Evolutionary conservation across 1,140 invertebrate species (phyloP), one percentile per base, ranked within the genome.

Genomic region (Cotesia glomerata): DNA sequence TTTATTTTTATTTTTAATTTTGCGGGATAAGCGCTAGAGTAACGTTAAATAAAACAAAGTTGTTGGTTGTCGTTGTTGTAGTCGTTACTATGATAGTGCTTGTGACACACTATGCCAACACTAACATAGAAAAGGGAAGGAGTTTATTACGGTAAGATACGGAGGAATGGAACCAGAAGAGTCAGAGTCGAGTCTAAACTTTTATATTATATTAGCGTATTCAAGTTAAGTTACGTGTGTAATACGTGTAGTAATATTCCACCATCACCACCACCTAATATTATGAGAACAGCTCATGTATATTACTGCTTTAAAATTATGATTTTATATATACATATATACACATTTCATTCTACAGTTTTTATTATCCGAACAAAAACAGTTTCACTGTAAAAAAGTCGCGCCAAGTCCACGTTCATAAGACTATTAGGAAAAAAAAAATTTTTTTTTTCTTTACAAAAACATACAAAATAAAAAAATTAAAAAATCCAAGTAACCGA

Each of bases 111-210:
- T 26, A 26, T 39, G 26, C 26, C 39, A 26, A 26, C 26, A 26
- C 26, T 26, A 26, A 26, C 26, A 26, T 26, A 26, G 26, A 26
- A 3, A 26, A 26, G 26, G 26, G 26, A 26, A 26, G 26, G 68
- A 75, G 76, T 78, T 82, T 84, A 82, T 84, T 81, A 79, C 78
- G 52, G 36, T 51, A 65, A 79, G 79, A 82, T 82, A 82, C 74
- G 76, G 76, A 79, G 32, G 9, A 35, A 8, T 7, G 32, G 26
- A 18, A 18, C 16, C n/a, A 35, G 16, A 56, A 13, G 14, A 26
- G 26, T 26, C 26, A 26, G 61, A 45, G 77, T 75, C 76, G 81
- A 80, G 78, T 79, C 64, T 76, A 79, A 80, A 81, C 77, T 80
- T 79, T 68, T 78, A 26, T 26, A 26, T 26, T 26, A 26, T 26